Base-by-base conservation (phyloP, 2,888 invertebrate species). In the Apamea monoglypha region DNA sequence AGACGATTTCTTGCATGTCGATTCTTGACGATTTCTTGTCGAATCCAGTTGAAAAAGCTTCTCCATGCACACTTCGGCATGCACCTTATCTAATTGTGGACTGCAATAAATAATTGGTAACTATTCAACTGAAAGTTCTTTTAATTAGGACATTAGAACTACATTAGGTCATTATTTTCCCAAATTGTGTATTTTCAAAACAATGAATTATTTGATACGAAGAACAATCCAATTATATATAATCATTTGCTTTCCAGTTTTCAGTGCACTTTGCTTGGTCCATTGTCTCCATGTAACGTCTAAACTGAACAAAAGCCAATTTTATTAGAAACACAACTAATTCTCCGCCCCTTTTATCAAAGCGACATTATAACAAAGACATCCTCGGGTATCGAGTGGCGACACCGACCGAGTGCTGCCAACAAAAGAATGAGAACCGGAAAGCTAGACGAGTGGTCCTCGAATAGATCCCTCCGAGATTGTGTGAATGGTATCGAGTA, bases 351-450 rank as follows among this genome's bases (percentile, higher is more conserved):
- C 86, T 92, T 91, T 95, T 95, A 94, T 95, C 95, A 95, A 94
- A 95, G 94, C 92, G 91, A 94, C 93, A 94, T 91, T 94, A 93
- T 94, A 94, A 96, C 96, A 96, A 96, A 96, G 96, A 93, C 93
- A 92, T 92, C 92, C 93, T 93, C 92, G 85, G 92, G 89, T 93
- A 93, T 95, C 92, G 89, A 96, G 96, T 94, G 94, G 91, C 93
- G 92, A 92, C 92, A 92, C 92, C 92, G 91, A 91, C 91, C 88
- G 91, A 95, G 95, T 93, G 92, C 91, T 91, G 89, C 90, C 92
- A 92, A 96, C 96, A 96, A 96, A 96, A 96, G 96, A 96, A 95
- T 92, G 94, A 92, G 94, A 96, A 94, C 96, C 94, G 96, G 96
- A 96, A 96, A 96, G 95, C 92, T 93, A 95, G 94, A 92, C 92